Evolutionary conservation across 2,113 vertebrate species (phyloP), one percentile per base, ranked within the genome.

Genomic region (Cisticola juncidis): DNA sequence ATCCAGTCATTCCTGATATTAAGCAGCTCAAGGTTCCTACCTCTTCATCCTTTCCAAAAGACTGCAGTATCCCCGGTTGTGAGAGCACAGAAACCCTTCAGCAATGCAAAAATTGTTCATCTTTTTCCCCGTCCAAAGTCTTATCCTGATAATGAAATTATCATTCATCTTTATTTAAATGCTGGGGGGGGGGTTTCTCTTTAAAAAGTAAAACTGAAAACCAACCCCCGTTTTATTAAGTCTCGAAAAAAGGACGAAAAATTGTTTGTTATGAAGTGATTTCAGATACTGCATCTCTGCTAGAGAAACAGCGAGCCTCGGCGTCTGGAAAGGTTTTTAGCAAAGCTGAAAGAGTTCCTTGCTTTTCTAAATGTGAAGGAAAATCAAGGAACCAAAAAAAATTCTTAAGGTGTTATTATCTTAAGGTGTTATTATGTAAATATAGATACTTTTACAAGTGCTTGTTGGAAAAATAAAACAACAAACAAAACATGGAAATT

Each of bases 61-160:
- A 91, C 92, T 94, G 94, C 96, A 96, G 91, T 81, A 82, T 85
- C 61, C 86, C 87, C 72, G 70, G 31, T 56, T 62, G 80, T 74
- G 88, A 94, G 90, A 90, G 81, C 81, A 29, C 88, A 96, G 81
- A 89, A 94, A 89, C 74, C 77, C 91, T 94, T 50, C 95, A 91
- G 70, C 66, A 69, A 33, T 48, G 84, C 14, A 13, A 88, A 91
- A 92, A 87, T 50, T 53, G 29, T 23, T 53, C 66, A 42, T 65
- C 74, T 38, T 87, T 87, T 79, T 84, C 83, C 90, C 93, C 70
- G 51, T 66, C 64, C 65, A 58, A 96, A 93, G 15, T 61, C 68
- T 94, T 93, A 86, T 69, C 58, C 83, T 95, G 95, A 96, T 97
- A 96, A 97, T 97, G 88, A 97, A 96, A 97, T 97, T 97, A 97